Evolutionary conservation across 2,888 invertebrate genomes (phyloP).

Genomic region (Lordiphosa andalusiaca): DNA sequence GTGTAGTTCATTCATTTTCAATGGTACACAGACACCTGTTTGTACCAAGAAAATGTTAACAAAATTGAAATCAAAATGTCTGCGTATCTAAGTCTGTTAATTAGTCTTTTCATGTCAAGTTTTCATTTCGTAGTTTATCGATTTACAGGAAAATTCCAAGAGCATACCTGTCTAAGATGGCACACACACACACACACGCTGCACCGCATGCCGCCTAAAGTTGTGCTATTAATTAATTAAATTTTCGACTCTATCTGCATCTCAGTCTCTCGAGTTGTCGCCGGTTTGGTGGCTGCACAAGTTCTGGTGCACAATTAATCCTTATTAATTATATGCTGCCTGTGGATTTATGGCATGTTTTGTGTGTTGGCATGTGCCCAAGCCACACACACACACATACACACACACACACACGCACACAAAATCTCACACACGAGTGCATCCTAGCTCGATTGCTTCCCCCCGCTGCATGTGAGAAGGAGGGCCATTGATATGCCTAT

Average conservation of each 20-base stretch:
- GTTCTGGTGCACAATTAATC: conserved; percentile 73
- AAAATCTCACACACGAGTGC: conserved; percentile 16
- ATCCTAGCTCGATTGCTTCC: conserved; percentile 10
- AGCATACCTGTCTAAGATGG: conserved; percentile 1
- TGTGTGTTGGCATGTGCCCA: conserved; percentile 62
- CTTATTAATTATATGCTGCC: conserved; percentile 72
- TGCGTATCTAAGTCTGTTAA: conserved; percentile 33
- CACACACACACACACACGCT: conserved; percentile 8
- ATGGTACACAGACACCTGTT: no score
- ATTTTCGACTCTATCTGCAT: conserved; percentile 50
- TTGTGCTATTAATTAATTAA: conserved; percentile 73
- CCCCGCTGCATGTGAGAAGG: conserved; percentile 20
- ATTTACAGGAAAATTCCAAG: conserved; percentile 16
- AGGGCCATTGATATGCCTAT: conserved; percentile 44
- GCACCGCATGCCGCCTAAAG: conserved; percentile 43
- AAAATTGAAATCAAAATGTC: no score
- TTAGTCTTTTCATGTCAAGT: conserved; percentile 30
- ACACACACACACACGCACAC: conserved; percentile 5
- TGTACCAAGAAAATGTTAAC: no score
- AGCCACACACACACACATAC: conserved; percentile 34
- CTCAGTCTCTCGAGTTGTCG: conserved; percentile 20
- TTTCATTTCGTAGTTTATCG: conserved; percentile 27
- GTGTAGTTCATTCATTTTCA: no score
- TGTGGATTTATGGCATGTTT: conserved; percentile 71
- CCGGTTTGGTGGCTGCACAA: conserved; percentile 44